Evolutionary conservation across 2,797 vertebrate genomes (phyloP), one percentile per base, ranked within the genome.

Genomic region (Esox masquinongy): DNA sequence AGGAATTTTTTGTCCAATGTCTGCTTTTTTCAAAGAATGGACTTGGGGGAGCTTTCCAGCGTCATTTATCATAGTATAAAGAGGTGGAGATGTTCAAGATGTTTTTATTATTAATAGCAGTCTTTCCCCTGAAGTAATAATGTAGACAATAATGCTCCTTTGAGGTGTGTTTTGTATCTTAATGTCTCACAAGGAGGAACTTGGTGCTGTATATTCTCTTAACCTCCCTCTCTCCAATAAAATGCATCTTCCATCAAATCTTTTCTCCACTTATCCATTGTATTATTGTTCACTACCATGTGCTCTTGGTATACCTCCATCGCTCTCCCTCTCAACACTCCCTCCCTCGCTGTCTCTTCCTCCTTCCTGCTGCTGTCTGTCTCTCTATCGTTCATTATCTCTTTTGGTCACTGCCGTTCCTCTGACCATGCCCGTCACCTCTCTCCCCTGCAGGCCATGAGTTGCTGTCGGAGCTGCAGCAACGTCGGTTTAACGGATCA

Each of bases 401-500:
- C n/a, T 39, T 26, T 3, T 7, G 36, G 9, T 36, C 51, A 51
- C 17, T 36, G 15, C 12, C 22, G 26, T 29, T 8, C 34, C 7
- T 29, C n/a, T 5, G 9, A 61, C 11, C n/a, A 61, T 8, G 8
- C 26, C 16, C 4, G 8, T 64, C 59, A n/a, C 39, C 36, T 43
- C 51, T 5, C 51, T 26, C n/a, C 4, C 73, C 74, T 16, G 5
- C 90, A 99, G 97, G 98, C 80, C 97, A 99, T 11, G 97, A 99
- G 92, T 85, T 99, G 75, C 92, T 98, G 24, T 99, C 97, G 0
- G 98, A 99, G 91, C 90, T 99, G 68, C 98, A 99, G 88, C 97
- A 98, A 90, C 96, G 97, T 8, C 95, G 97, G 0, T 99, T 99
- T 84, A 98, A 98, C 50, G 97, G 97, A 5, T 97, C 96, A 0